Evolutionary conservation across 2,888 invertebrate species (phyloP).

Genomic region (Protula sp.): DNA sequence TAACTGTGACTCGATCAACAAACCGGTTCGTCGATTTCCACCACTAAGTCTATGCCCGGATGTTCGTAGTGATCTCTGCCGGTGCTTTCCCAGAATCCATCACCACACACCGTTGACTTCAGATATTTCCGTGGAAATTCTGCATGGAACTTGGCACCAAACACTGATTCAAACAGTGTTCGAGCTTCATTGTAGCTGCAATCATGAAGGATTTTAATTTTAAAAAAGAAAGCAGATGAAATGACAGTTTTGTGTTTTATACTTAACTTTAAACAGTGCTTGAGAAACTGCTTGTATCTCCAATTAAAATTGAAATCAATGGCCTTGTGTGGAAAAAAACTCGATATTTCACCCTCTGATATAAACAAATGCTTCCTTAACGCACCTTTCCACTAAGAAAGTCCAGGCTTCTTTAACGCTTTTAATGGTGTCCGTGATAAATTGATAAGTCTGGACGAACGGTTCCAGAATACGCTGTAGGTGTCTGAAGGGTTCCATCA

Average conservation of each 20-base stretch:
- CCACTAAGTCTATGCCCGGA: neutral
- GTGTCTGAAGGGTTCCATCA: neutral
- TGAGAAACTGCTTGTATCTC: no score
- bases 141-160: conserved; percentile 33
- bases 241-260: neutral
- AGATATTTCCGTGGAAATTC: conserved; percentile 25
- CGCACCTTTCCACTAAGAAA: conserved; percentile 3
- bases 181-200: conserved; percentile 2
- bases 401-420: conserved; percentile 3
- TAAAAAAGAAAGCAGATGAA: neutral
- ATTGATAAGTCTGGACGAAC: neutral
- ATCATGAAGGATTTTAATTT: neutral
- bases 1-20: no score
- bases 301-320: no score
- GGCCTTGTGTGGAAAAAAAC: no score
- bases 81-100: conserved; percentile 6
- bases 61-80: conserved; percentile 2
- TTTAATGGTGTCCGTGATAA: neutral
- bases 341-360: no score
- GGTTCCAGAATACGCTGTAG: neutral
- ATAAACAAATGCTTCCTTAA: no score
- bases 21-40: no score
- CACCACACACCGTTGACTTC: conserved; percentile 3
- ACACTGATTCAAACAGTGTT: conserved; percentile 17
- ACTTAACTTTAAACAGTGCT: no score